Percentiles rank a stretch among this genome's conserved stretches.
These are phyloP conservation scores for Lacerta agilis DNA, from an alignment of 2,797 vertebrate species.

Conservation along the genomic window DNA sequence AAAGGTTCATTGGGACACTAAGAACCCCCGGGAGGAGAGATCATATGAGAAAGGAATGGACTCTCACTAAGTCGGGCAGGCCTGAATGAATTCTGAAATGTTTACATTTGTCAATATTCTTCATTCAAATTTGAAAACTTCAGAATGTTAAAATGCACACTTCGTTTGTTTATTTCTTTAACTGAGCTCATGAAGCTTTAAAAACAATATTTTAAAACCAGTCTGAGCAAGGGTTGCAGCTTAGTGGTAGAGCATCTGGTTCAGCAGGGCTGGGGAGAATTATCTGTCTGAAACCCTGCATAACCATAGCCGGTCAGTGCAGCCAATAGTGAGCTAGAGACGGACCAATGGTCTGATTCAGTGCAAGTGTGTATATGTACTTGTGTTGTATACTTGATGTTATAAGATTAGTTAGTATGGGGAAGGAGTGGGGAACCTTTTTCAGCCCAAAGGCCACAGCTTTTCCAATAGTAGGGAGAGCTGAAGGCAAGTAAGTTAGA, in stretches of 20 bases:
- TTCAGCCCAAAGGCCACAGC: too few relatives aligned
- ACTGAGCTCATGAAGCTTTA: not conserved
- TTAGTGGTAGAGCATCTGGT: too few relatives aligned
- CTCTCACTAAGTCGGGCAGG: not conserved
- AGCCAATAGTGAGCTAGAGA: too few relatives aligned
- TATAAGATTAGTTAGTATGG: not conserved
- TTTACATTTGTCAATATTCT: not conserved
- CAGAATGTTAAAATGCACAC: not conserved
- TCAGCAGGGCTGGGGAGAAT: too few relatives aligned
- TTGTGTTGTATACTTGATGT: too few relatives aligned
- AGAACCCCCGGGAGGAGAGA: rapidly evolving
- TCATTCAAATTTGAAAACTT: not conserved
- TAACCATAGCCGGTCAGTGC: too few relatives aligned
- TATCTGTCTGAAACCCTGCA: too few relatives aligned
- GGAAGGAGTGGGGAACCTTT: too few relatives aligned
- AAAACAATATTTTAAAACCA: not conserved
- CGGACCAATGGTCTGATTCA: too few relatives aligned
- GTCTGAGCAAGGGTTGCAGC: too few relatives aligned
- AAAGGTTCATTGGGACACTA: not conserved
- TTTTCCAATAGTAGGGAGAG: too few relatives aligned
- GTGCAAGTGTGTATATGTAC: not conserved
- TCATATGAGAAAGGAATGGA: not conserved
- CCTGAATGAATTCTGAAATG: not conserved
- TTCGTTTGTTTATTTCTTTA: not conserved
- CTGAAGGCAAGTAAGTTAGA: too few relatives aligned